These are phyloP conservation scores for Bolinopsis microptera DNA, from an alignment of 37 sponge, comb jelly and placozoan species.

Conservation along the genomic window DNA sequence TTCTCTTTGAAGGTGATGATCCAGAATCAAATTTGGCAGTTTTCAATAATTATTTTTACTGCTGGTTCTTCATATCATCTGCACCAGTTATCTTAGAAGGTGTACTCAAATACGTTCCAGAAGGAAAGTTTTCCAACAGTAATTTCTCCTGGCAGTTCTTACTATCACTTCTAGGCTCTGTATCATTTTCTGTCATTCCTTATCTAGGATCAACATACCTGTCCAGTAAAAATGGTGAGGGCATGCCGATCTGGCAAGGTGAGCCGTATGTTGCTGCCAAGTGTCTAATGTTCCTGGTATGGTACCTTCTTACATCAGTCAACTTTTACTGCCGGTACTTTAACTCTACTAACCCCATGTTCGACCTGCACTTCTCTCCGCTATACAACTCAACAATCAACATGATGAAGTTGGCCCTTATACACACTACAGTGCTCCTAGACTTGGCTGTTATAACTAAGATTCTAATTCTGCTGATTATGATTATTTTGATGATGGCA, in stretches of 20 bases:
- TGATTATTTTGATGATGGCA: neutral
- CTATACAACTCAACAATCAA: neutral
- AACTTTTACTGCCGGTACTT: neutral
- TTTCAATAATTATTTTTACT: neutral
- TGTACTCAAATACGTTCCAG: neutral
- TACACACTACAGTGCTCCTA: neutral
- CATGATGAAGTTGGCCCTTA: neutral
- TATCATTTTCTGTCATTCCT: neutral
- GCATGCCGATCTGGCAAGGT: neutral
- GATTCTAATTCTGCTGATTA: neutral
- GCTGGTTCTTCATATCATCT: conserved; percentile 11
- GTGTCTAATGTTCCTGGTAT: neutral
- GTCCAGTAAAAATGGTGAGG: neutral
- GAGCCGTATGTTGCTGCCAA: neutral
- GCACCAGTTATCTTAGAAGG: conserved; percentile 3
- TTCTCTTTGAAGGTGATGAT: neutral
- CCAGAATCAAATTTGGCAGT: neutral
- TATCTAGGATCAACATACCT: conserved; percentile 24
- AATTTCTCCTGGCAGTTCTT: conserved; percentile 28
- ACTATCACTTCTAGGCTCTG: neutral
- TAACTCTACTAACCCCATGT: neutral
- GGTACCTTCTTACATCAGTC: conserved; percentile 17
- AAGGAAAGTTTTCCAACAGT: conserved; percentile 2
- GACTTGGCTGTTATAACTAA: neutral
- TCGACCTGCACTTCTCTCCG: neutral